Conservation (phyloP, 2,888 invertebrate genomes). For the Limenitis camilla region DNA sequence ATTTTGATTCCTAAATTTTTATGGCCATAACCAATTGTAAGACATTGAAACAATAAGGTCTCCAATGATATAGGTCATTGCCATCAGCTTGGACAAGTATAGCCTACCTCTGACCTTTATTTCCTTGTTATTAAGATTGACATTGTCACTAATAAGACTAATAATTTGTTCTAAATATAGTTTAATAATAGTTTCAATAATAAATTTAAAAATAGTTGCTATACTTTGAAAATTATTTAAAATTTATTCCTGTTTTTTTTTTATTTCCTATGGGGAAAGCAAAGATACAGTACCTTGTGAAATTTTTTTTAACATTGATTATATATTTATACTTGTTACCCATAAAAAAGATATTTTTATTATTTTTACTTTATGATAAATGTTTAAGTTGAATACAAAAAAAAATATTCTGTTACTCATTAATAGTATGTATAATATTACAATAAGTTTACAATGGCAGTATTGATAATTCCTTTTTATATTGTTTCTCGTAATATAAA, state of each 20-base stretch:
- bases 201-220: no score
- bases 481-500: neutral
- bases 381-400: no score
- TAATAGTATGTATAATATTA: neutral
- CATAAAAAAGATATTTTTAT: no score
- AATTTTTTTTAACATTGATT: no score
- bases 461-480: neutral
- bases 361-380: no score
- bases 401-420: no score
- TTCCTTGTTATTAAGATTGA: conserved; percentile 9
- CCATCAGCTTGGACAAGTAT: conserved; percentile 20
- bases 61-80: conserved; percentile 38
- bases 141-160: conserved; percentile 15
- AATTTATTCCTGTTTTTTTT: no score
- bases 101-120: conserved; percentile 17
- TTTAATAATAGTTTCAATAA: conserved; percentile 10
- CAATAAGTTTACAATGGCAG: neutral
- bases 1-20: conserved; percentile 20
- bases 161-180: conserved; percentile 16
- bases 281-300: no score
- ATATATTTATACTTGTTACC: no score
- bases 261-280: no score
- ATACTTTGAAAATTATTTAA: neutral
- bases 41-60: conserved; percentile 34
- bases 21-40: conserved; percentile 32